Conservation (phyloP, 2,797 vertebrate genomes). For the Clarias platycephalus region DNA sequence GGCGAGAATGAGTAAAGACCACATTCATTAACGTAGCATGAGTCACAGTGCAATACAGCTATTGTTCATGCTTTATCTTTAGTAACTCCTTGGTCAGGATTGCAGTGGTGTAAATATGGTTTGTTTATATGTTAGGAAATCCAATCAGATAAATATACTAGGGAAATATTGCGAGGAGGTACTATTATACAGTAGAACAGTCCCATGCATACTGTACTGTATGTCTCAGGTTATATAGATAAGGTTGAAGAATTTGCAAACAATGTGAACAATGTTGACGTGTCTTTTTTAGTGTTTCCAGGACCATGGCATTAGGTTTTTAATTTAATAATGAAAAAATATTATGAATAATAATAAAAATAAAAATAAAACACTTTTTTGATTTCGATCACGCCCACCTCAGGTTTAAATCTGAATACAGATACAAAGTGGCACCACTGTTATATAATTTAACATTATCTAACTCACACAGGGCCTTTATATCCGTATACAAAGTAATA, state of each 20-base stretch:
- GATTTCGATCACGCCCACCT: not conserved
- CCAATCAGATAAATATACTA: not conserved
- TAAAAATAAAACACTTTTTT: too few relatives aligned
- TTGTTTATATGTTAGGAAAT: not conserved
- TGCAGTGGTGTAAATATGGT: not conserved
- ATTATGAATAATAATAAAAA: not conserved
- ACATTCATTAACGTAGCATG: not conserved
- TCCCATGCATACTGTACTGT: too few relatives aligned
- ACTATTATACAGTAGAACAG: not conserved
- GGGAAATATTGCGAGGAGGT: not conserved
- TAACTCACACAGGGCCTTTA: not conserved
- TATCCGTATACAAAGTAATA: not conserved
- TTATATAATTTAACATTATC: constrained; percentile 16
- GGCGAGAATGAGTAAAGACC: not conserved
- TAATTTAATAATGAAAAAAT: not conserved
- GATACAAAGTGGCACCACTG: not conserved
- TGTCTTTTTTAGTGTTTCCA: not conserved
- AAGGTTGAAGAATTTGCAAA: not conserved
- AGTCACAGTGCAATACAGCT: not conserved
- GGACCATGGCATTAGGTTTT: not conserved
- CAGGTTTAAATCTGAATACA: not conserved
- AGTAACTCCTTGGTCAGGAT: not conserved
- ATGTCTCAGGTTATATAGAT: too few relatives aligned
- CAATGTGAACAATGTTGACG: not conserved
- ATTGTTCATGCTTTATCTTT: not conserved